Percentiles rank a stretch among this genome's conserved stretches.
phyloP scores from a whole-genome alignment of 37 sponge, comb jelly and placozoan species.

The Amphimedon queenslandica region DNA sequence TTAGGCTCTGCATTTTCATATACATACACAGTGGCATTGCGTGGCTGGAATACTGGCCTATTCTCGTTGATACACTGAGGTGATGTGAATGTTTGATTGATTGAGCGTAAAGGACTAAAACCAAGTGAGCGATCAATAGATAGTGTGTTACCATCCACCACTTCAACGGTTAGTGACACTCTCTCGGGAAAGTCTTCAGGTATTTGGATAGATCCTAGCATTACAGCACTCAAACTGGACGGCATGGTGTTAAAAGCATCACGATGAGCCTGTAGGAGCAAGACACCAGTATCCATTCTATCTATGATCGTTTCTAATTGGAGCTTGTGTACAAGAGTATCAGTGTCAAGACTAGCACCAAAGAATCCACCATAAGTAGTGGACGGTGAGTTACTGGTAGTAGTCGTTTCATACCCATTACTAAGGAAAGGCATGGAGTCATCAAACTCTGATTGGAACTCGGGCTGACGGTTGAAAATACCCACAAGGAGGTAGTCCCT shows the following conservation, averaged over 20 bases:
- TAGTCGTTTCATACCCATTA: constrained; percentile 11
- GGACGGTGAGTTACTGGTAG: not conserved
- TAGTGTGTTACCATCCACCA: constrained; percentile 1
- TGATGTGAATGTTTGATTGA: constrained; percentile 45
- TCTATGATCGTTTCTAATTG: constrained; percentile 26
- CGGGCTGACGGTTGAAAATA: constrained; percentile 31
- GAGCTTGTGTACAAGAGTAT: not conserved
- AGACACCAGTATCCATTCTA: constrained; percentile 14
- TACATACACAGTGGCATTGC: not conserved
- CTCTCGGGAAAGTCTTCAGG: constrained; percentile 41
- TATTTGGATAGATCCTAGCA: constrained; percentile 6
- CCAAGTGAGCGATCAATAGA: constrained; percentile 30
- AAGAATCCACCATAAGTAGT: constrained; percentile 54
- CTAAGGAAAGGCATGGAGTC: constrained; percentile 4
- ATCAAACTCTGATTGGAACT: constrained; percentile 33
- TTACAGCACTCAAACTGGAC: not conserved
- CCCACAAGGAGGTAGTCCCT: constrained; percentile 24
- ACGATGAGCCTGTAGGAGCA: constrained; percentile 28
- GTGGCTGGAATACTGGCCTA: constrained; percentile 40
- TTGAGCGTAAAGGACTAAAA: constrained; percentile 28
- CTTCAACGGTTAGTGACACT: constrained; percentile 3
- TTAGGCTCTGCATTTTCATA: constrained; percentile 16
- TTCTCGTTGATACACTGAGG: constrained; percentile 49
- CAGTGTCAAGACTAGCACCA: not conserved
- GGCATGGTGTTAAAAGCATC: constrained; percentile 11